A percentile compares a stretch with the other conserved stretches of the same genome.
Conservation (phyloP, 2,888 invertebrate genomes). For the Notocelia uddmanniana region DNA sequence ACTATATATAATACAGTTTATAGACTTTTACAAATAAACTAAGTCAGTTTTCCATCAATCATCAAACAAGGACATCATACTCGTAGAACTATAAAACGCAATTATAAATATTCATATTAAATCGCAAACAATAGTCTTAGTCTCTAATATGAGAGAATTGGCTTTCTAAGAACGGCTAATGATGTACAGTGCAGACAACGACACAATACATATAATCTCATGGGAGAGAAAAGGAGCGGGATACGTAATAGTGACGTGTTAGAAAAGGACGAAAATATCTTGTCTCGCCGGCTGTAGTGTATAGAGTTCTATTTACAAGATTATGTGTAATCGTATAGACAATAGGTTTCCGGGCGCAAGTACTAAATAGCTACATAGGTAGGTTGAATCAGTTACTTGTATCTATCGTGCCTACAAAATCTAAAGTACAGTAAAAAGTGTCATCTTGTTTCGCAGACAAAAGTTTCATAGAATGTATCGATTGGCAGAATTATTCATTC, state of each 20-base stretch:
- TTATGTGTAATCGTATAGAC: slow-evolving; percentile 22
- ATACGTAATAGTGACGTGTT: too few species aligned
- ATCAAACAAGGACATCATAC: slow-evolving; percentile 30
- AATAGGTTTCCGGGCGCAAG: slow-evolving; percentile 29
- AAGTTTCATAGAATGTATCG: too few species aligned
- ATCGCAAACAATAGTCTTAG: slow-evolving; percentile 34
- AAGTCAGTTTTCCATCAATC: slow-evolving; percentile 18
- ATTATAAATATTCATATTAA: slow-evolving; percentile 39
- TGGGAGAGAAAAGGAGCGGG: too few species aligned
- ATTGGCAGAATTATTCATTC: too few species aligned
- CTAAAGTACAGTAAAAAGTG: too few species aligned
- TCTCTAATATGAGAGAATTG: slow-evolving; percentile 37
- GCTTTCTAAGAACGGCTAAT: slow-evolving; percentile 43
- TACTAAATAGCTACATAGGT: slow-evolving; percentile 12
- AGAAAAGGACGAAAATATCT: too few species aligned
- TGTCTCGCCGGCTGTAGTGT: too few species aligned
- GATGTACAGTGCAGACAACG: slow-evolving; percentile 1
- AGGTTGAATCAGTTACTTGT: neutral
- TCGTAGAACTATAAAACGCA: slow-evolving; percentile 18
- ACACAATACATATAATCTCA: too few species aligned
- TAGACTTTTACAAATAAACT: neutral
- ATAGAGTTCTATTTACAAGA: slow-evolving; percentile 1
- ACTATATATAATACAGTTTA: neutral
- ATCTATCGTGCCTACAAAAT: too few species aligned
- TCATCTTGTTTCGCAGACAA: too few species aligned